phyloP scores from a whole-genome alignment of 30 jellyfish, hydroid and myxozoan genomes.

The Haliclystus octoradiatus region DNA sequence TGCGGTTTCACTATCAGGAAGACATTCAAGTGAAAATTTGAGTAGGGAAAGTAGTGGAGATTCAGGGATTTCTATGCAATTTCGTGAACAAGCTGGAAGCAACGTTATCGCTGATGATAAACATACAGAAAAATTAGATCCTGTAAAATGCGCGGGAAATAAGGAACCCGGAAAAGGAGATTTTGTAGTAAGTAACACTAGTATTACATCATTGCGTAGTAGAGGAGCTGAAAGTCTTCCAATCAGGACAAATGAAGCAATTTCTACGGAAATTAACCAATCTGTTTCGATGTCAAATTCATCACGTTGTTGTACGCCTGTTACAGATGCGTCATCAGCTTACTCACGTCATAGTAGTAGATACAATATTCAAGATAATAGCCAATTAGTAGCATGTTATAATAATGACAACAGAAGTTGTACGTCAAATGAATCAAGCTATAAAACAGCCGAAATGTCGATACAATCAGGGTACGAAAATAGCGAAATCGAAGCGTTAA shows the following conservation, averaged over 20 bases:
- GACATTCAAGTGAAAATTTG: background rate
- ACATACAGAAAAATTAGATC: background rate
- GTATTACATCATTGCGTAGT: background rate
- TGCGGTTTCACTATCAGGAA: constrained; percentile 9
- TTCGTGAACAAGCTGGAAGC: background rate
- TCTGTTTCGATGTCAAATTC: background rate
- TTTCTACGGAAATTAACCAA: no score
- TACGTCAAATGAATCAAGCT: background rate
- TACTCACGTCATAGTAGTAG: background rate
- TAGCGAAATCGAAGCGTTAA: constrained; percentile 4
- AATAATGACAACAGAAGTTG: background rate
- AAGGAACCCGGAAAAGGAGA: background rate
- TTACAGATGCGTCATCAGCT: background rate
- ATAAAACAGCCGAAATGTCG: background rate
- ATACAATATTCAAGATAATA: background rate
- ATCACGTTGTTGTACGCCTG: background rate
- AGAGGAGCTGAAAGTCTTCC: background rate
- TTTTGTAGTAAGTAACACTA: background rate
- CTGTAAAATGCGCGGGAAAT: background rate
- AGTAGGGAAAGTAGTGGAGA: constrained; percentile 33
- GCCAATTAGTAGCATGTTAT: background rate
- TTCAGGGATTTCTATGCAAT: constrained; percentile 26
- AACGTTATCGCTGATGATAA: background rate
- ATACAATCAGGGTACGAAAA: background rate
- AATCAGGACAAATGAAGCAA: no score